Percentiles rank a stretch among this genome's conserved stretches.
Conservation (phyloP, 2,113 vertebrate genomes). For the Pachyramphus minor region DNA sequence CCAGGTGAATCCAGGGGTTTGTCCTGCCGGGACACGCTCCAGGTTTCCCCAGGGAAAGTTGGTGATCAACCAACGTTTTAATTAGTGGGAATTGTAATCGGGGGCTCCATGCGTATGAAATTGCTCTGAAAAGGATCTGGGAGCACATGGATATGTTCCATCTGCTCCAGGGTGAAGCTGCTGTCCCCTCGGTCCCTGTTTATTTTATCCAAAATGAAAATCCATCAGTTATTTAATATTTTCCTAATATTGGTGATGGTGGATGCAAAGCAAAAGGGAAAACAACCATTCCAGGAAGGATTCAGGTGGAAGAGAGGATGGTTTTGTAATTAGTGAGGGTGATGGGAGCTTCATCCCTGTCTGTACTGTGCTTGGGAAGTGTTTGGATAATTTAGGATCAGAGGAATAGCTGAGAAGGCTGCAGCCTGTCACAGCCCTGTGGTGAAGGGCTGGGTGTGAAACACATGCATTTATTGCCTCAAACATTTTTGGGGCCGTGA, state of each 20-base stretch:
- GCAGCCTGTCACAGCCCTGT: neutral
- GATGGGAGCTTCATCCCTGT: neutral
- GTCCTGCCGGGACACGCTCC: fast-evolving
- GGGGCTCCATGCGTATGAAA: fast-evolving
- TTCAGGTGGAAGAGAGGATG: neutral
- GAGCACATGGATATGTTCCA: neutral
- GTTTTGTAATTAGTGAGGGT: neutral
- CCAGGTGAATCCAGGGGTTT: fast-evolving
- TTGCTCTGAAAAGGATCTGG: fast-evolving
- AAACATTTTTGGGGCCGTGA: neutral
- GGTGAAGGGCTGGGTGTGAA: neutral
- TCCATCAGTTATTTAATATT: fast-evolving
- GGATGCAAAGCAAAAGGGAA: neutral
- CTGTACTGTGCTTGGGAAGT: neutral
- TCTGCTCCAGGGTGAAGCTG: neutral
- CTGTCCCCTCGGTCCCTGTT: neutral
- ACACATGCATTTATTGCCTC: fast-evolving
- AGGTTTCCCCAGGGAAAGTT: neutral
- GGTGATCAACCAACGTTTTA: neutral
- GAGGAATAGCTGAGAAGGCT: fast-evolving
- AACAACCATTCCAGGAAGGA: too few relatives aligned
- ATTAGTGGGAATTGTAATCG: neutral
- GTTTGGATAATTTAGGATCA: neutral
- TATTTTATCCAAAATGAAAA: neutral
- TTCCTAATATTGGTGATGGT: too few relatives aligned